Evolutionary conservation across 1,140 invertebrate genomes (phyloP), one percentile per base, ranked within the genome.

Genomic region (Neodiprion pinetum): DNA sequence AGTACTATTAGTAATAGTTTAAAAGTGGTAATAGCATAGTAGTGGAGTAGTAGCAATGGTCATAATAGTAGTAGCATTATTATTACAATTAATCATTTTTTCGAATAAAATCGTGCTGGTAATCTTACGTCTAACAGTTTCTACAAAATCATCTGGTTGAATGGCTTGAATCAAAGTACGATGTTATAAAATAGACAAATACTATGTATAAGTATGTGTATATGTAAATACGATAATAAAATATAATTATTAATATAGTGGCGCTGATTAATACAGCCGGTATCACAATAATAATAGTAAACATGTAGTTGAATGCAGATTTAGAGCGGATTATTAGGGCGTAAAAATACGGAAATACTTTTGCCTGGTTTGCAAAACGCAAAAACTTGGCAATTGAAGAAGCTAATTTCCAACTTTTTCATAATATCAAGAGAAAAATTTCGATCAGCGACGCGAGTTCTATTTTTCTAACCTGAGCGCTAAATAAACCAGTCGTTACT

Each of bases 271-370:
- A 71, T 71, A 71, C 67, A 69, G 67, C 67, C 1, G n/a, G 67
- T 84, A 84, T 84, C 83, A 84, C 83, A 84, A 84, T 83, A 76
- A 83, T 84, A 84, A 84, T 80, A 83, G 78, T 84, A 84, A 77
- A 23, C 7, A 84, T 82, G 80, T 79, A 82, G 75, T 75, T 74
- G 21, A 23, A 69, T 69, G 40, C 40, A 69, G 12, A 28, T 70
- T 80, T 83, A 82, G 80, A 84, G 80, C 77, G 79, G 83, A 82
- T 80, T 80, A 81, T 77, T 86, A 85, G 78, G 84, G 84, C 85
- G 79, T 86, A 82, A 83, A 85, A 82, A 81, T 86, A 85, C 83
- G 85, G 85, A 86, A 86, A 86, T 86, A 86, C 82, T 86, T 9
- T 14, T 61, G n/a, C 53, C 11, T 61, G n/a, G 11, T 61, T 17